Evolutionary conservation across 2,888 invertebrate genomes (phyloP), one percentile per base, ranked within the genome.

Genomic region (Callimorpha dominula): DNA sequence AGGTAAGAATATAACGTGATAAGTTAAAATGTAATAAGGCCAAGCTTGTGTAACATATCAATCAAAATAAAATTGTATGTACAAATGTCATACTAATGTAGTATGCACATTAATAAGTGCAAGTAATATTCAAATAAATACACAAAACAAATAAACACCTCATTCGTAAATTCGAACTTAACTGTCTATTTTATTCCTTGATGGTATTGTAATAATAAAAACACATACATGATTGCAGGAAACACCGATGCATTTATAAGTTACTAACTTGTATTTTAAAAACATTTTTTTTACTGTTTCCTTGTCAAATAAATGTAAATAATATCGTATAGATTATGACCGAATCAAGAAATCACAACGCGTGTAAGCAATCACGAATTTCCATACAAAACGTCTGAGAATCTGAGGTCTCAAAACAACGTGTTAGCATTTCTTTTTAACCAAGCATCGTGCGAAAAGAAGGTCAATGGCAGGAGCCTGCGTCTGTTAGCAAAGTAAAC

Each of bases 381-480:
- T 11, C 20, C 20, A 71, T 54, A 46, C 60, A 31, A 65, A 60
- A 57, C 14, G 52, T 63, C 60, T 60, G 43, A 49, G 42, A 52
- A n/a, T 67, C 65, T 83, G 84, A 67, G 52, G 20, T 50, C 43
- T 52, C 52, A 49, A 66, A 71, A n/a, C 20, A 50, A 60, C 9
- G 43, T 84, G 89, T 87, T 87, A 87, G 85, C 84, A 87, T 87
- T 88, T 87, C 83, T 86, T 86, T 87, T 88, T 90, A 89, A 86
- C 86, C 88, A 81, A 86, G 82, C 88, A 86, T 75, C 86, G 81
- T 79, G 79, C 84, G 81, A 88, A 88, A 88, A 90, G 94, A 94
- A 95, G 95, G 95, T 95, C 95, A 95, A 94, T 95, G 94, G 92
- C 94, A 93, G 90, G 86, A 88, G 85, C 88, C 85, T 87, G 86